Evolutionary conservation across 2,113 vertebrate species (phyloP).

Genomic region (Gobius niger): DNA sequence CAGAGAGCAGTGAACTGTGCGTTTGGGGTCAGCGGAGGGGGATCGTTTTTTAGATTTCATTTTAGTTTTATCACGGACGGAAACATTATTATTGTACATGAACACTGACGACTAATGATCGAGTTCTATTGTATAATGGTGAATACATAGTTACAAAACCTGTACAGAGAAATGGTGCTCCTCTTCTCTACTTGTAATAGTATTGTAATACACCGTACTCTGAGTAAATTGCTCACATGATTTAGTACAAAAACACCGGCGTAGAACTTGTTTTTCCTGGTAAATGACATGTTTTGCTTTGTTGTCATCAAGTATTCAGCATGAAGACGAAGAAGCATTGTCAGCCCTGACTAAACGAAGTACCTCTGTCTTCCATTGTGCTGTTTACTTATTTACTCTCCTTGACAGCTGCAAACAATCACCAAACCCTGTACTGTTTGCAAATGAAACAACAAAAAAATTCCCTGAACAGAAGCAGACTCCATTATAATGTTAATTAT

Average conservation of each 20-base stretch:
- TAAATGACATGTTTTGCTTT: conserved; percentile 42
- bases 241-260: background rate
- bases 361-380: conserved; percentile 55
- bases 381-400: conserved; percentile 58
- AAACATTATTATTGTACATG: too few relatives aligned
- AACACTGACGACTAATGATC: too few relatives aligned
- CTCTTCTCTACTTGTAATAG: too few relatives aligned
- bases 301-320: conserved; percentile 63
- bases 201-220: too few relatives aligned
- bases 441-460: conserved; percentile 55
- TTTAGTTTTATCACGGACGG: too few relatives aligned
- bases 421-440: conserved; percentile 56
- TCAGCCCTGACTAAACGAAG: conserved; percentile 63
- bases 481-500: conserved; percentile 73
- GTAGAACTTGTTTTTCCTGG: conserved; percentile 12
- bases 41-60: background rate
- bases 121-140: too few relatives aligned
- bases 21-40: conserved; percentile 42
- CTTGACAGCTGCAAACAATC: conserved; percentile 49
- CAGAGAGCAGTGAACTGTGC: conserved; percentile 43
- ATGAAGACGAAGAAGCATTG: conserved; percentile 56
- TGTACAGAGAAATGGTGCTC: too few relatives aligned
- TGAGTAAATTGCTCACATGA: background rate
- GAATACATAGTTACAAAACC: too few relatives aligned
- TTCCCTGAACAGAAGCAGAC: conserved; percentile 62